Percentiles rank a stretch among this genome's conserved stretches.
Conservation (phyloP, 2,888 invertebrate species). For the Drosophila gaucha region DNA sequence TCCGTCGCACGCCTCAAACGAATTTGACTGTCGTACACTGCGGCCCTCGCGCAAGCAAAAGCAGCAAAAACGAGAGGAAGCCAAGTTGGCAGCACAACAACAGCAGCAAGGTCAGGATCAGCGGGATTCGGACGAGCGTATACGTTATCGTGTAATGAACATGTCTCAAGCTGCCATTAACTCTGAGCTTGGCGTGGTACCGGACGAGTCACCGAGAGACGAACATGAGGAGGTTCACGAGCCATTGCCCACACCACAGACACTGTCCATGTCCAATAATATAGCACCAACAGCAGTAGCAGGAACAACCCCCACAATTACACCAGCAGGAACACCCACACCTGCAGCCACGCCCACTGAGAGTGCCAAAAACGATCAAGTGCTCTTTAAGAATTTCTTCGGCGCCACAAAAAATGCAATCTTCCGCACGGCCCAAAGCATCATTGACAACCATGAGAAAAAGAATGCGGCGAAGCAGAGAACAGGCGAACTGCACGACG, state of each 20-base stretch:
- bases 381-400: conserved; percentile 85
- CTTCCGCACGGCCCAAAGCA: conserved; percentile 85
- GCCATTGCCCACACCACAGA: conserved; percentile 6
- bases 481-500: conserved; percentile 48
- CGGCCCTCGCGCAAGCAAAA: conserved; percentile 81
- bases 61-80: conserved; percentile 62
- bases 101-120: conserved; percentile 41
- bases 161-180: conserved; percentile 79
- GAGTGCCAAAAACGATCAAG: conserved; percentile 82
- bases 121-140: conserved; percentile 57
- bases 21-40: conserved; percentile 81
- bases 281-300: background rate
- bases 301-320: conserved; percentile 31
- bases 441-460: conserved; percentile 85
- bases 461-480: conserved; percentile 84
- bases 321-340: conserved; percentile 50
- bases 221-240: conserved; percentile 19
- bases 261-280: conserved; percentile 1
- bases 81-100: conserved; percentile 40
- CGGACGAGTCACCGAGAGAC: conserved; percentile 45
- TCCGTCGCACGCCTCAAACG: conserved; percentile 69
- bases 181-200: conserved; percentile 56
- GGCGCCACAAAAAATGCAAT: conserved; percentile 85
- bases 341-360: conserved; percentile 60
- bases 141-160: conserved; percentile 80